These are phyloP conservation scores for Glaucopsyche alexis DNA, from an alignment of 2,888 invertebrate genomes.

Conservation along the genomic window DNA sequence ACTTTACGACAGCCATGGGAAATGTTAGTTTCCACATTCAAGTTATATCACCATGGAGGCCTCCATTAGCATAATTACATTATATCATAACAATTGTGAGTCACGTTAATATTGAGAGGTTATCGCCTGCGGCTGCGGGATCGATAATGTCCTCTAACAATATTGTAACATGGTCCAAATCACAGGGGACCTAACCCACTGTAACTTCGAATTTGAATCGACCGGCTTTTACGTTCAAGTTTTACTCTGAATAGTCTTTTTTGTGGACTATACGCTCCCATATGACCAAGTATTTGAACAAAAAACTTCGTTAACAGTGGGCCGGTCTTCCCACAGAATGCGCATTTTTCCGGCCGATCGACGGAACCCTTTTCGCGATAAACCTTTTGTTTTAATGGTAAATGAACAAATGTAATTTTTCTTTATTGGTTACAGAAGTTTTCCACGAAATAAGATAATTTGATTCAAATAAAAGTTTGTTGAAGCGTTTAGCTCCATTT, in stretches of 20 bases:
- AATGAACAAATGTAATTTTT: conserved; percentile 4
- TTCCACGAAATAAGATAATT: not conserved
- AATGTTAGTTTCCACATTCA: conserved; percentile 22
- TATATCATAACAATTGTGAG: conserved; percentile 20
- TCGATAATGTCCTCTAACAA: conserved; percentile 24
- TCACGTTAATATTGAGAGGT: conserved; percentile 23
- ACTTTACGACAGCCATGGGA: conserved; percentile 21
- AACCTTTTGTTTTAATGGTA: not conserved
- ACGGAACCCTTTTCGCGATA: not conserved
- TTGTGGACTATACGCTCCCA: conserved; percentile 28
- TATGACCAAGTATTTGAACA: conserved; percentile 31
- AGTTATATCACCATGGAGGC: conserved; percentile 18
- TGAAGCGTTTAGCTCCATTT: not conserved
- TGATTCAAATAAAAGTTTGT: conserved; percentile 5
- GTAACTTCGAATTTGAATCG: conserved; percentile 29
- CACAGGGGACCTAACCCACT: not conserved
- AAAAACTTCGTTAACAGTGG: conserved; percentile 21
- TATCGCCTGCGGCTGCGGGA: not conserved
- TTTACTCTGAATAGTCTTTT: conserved; percentile 29
- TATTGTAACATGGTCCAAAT: conserved; percentile 10
- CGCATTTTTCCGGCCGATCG: not conserved
- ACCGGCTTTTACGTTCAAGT: conserved; percentile 20
- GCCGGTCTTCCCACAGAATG: not conserved
- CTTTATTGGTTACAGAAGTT: conserved; percentile 2
- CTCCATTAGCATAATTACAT: conserved; percentile 26